Percentiles rank a stretch among this genome's conserved stretches.
Evolutionary conservation across 2,113 vertebrate genomes (phyloP).

Genomic region (Atractosteus spatula): DNA sequence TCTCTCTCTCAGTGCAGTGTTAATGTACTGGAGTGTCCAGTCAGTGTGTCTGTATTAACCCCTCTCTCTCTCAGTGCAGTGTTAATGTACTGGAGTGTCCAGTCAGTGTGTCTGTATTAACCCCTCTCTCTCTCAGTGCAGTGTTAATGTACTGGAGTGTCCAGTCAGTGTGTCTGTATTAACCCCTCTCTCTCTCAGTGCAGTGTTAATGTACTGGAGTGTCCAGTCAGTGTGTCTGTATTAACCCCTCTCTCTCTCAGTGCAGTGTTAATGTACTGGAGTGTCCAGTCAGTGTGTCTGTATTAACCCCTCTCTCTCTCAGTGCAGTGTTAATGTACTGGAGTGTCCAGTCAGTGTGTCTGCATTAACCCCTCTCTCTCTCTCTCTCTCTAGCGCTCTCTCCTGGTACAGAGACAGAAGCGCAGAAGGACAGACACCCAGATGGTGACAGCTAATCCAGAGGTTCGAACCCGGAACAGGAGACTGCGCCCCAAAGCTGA

Average conservation of each 20-base stretch:
- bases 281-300: no score
- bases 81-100: neutral
- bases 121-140: no score
- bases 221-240: neutral
- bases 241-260: conserved; percentile 1
- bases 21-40: neutral
- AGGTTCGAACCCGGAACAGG: conserved; percentile 52
- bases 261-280: neutral
- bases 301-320: no score
- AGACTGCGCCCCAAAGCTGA: conserved; percentile 54
- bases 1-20: neutral
- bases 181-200: neutral
- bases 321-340: neutral
- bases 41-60: neutral
- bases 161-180: neutral
- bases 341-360: neutral
- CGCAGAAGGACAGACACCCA: conserved; percentile 62
- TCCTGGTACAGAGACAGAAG: conserved; percentile 70
- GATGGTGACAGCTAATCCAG: conserved; percentile 66
- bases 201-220: neutral
- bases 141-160: neutral
- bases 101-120: no score
- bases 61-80: neutral
- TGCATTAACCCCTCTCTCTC: no score
- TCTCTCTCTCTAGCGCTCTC: conserved; percentile 44